phyloP scores from a whole-genome alignment of 2,888 invertebrate species.

The Rhimphoctona megacephalus region DNA sequence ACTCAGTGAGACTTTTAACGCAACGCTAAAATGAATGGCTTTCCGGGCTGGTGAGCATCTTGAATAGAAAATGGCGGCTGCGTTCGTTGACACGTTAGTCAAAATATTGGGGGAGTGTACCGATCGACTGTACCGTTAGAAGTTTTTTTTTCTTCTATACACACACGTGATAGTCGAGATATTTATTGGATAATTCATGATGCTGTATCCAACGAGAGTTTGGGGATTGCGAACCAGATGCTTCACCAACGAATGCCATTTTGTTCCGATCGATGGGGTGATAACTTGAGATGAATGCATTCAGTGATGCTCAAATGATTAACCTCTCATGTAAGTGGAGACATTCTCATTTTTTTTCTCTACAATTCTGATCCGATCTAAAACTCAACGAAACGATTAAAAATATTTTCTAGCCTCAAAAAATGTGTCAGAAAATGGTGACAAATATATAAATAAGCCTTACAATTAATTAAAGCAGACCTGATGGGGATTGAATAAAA shows the following conservation, averaged over 20 bases:
- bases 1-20: slow-evolving; percentile 60
- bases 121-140: slow-evolving; percentile 49
- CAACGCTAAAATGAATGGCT: slow-evolving; percentile 81
- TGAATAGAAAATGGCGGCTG: slow-evolving; percentile 78
- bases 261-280: slow-evolving; percentile 46
- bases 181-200: slow-evolving; percentile 50
- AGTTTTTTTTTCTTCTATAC: slow-evolving; percentile 32
- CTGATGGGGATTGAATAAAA: slow-evolving; percentile 23
- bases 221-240: slow-evolving; percentile 43
- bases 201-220: slow-evolving; percentile 31
- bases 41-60: slow-evolving; percentile 82
- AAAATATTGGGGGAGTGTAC: slow-evolving; percentile 84
- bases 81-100: slow-evolving; percentile 83
- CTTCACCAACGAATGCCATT: slow-evolving; percentile 32
- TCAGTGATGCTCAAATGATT: slow-evolving; percentile 57
- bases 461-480: slow-evolving; percentile 6
- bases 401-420: not conserved
- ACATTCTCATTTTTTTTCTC: not conserved
- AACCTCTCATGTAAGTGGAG: slow-evolving; percentile 18
- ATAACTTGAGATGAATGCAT: slow-evolving; percentile 48
- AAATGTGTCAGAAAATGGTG: not conserved
- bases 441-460: not conserved
- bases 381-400: not conserved
- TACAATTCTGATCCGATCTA: not conserved
- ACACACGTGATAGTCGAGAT: slow-evolving; percentile 4